Evolutionary conservation across 2,797 vertebrate genomes (phyloP), one percentile per base, ranked within the genome.

Genomic region (Thunnus albacares): DNA sequence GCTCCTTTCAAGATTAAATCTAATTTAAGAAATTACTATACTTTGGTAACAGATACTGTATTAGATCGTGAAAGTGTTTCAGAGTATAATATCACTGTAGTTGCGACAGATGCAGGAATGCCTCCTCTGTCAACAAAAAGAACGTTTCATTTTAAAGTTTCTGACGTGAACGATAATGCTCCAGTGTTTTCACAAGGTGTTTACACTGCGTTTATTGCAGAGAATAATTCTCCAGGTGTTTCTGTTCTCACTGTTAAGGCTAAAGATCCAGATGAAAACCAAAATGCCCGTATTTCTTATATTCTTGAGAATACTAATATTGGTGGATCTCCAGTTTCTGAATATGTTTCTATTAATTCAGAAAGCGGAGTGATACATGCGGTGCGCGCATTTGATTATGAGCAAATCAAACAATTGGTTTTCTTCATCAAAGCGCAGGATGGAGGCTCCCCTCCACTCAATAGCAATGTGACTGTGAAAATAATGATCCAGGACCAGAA

Each of bases 171-270:
- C 18, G 47, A 51, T 9, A 51, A 51, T 51, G 47, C 47, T 20
- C 47, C 47, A 2, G 18, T 20, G 18, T 51, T 51, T 51, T 9
- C 47, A 51, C 47, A 51, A 51, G 18, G 47, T 20, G 47, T 51
- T 51, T 51, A 51, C 7, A 51, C 7, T 55, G 87, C 93, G 11
- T 88, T 91, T 6, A 13, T 96, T 28, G 63, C 45, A 3, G 95
- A 96, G 68, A 96, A 96, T 68, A 96, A 96, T 38, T 83, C 90
- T 0, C 91, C 91, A 20, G 94, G 94, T 0, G 17, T 86, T 38
- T 93, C 92, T 12, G 87, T 96, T 79, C 87, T 92, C 52, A 43
- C 83, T 2, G 57, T 95, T 4, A 87, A 35, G 0, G 95, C 96
- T 0, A 65, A 22, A 1, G 95, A 96, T 33, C 80, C 83, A 13